Evolutionary conservation across 2,113 vertebrate species (phyloP), one percentile per base, ranked within the genome.

Genomic region (Periophthalmodon schlosseri): DNA sequence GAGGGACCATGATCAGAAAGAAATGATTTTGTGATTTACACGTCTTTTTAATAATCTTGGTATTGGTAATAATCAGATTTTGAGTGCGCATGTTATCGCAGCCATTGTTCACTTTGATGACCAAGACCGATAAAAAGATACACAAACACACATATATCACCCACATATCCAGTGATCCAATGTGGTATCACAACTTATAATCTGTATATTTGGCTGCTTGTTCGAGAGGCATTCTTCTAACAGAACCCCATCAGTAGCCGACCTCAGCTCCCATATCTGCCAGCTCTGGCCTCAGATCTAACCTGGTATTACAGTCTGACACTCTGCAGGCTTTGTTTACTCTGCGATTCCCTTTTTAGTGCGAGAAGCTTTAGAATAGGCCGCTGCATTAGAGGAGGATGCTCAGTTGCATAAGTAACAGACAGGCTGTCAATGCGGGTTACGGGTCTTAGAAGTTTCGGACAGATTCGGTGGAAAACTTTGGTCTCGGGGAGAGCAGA

Each of bases 281-380:
- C 49, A 61, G 69, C 74, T 60, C 77, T 64, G 64, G 46, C 77
- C 75, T 75, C 54, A 80, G 76, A 75, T 78, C 82, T 77, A 84
- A 84, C 77, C 79, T 71, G 69, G 69, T 75, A 69, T 84, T 80
- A 75, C n/a, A 7, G 64, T 73, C 79, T 63, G 75, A 79, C n/a
- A 58, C 68, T 78, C 77, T 63, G 72, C 74, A 80, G 79, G 72
- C 72, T 81, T 74, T 87, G 77, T 84, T 84, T 87, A 76, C 72
- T 69, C 16, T 39, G 57, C 47, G 73, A 69, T 76, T 71, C 68
- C 34, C 65, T 73, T 61, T 75, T 73, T 47, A 58, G 74, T 46
- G 69, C 69, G 72, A 74, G 75, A 57, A 69, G 73, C 68, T 82
- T 83, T 80, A 16, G 69, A 73, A 2, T 44, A 72, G 57, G 44